Evolutionary conservation across 2,797 vertebrate species (phyloP).

Genomic region (Ataeniobius toweri): DNA sequence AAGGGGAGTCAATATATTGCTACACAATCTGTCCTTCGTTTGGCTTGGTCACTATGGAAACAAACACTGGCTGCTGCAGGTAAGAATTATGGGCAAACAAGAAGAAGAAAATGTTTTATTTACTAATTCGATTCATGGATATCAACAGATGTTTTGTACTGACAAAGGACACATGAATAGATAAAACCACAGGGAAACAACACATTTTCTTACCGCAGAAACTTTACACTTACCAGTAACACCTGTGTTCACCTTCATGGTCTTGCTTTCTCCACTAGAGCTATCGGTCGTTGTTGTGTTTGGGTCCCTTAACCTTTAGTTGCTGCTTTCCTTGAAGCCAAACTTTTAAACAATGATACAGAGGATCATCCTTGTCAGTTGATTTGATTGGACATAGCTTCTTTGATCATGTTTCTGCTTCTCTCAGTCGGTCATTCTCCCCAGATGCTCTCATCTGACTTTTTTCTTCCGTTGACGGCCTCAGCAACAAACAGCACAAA

Average conservation of each 20-base stretch:
- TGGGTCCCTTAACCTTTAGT: too few species aligned
- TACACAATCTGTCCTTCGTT: neutral
- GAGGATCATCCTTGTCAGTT: too few species aligned
- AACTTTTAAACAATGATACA: neutral
- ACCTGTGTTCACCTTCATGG: too few species aligned
- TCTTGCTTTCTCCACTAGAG: too few species aligned
- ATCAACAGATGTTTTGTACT: neutral
- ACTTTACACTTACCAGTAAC: neutral
- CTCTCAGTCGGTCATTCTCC: too few species aligned
- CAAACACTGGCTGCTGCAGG: neutral
- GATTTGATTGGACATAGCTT: too few species aligned
- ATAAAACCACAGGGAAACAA: neutral
- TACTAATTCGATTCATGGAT: neutral
- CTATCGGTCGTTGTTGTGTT: too few species aligned
- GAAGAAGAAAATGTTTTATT: neutral
- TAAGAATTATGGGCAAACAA: neutral
- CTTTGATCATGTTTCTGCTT: too few species aligned
- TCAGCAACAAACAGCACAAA: neutral
- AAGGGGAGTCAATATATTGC: neutral
- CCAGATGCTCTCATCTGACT: too few species aligned
- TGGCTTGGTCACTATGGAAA: neutral
- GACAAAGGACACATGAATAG: neutral
- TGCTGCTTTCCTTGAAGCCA: neutral
- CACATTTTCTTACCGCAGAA: neutral
- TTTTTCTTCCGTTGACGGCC: neutral